These are phyloP conservation scores for Heterodera filipjevi DNA, from an alignment of 2,888 invertebrate species.

Conservation along the genomic window DNA sequence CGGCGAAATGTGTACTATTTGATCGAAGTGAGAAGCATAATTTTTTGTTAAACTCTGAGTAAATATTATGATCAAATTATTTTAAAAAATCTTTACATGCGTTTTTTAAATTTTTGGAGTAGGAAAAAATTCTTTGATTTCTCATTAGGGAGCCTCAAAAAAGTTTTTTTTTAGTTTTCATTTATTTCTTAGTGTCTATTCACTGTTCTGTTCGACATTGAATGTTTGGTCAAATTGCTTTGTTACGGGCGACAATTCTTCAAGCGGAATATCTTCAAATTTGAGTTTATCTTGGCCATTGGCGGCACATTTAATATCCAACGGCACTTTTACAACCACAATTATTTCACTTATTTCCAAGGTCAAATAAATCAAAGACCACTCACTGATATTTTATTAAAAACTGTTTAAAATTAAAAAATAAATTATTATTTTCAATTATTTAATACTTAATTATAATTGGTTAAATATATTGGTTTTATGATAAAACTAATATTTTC, in stretches of 20 bases:
- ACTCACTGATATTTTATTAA: too few species aligned
- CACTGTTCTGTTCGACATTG: constrained; percentile 89
- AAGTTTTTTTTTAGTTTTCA: not conserved
- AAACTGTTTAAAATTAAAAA: too few species aligned
- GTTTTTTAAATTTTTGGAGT: too few species aligned
- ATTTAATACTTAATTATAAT: too few species aligned
- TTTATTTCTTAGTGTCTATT: constrained; percentile 78
- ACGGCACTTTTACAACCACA: constrained; percentile 82
- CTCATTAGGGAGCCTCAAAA: too few species aligned
- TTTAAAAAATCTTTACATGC: too few species aligned
- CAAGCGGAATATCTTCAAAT: constrained; percentile 67
- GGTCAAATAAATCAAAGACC: too few species aligned
- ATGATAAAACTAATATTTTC: too few species aligned
- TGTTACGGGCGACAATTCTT: constrained; percentile 77
- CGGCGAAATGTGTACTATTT: constrained; percentile 56
- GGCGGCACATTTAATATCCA: constrained; percentile 91
- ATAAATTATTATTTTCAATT: too few species aligned
- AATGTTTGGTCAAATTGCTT: constrained; percentile 95
- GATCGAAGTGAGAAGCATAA: constrained; percentile 64
- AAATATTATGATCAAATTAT: too few species aligned
- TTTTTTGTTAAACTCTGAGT: too few species aligned
- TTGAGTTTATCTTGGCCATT: constrained; percentile 87
- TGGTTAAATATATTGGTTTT: not conserved
- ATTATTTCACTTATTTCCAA: constrained; percentile 77
- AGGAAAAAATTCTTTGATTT: too few species aligned